These are phyloP conservation scores for Talpa occidentalis DNA, from an alignment of 2,113 vertebrate species.

Conservation along the genomic window DNA sequence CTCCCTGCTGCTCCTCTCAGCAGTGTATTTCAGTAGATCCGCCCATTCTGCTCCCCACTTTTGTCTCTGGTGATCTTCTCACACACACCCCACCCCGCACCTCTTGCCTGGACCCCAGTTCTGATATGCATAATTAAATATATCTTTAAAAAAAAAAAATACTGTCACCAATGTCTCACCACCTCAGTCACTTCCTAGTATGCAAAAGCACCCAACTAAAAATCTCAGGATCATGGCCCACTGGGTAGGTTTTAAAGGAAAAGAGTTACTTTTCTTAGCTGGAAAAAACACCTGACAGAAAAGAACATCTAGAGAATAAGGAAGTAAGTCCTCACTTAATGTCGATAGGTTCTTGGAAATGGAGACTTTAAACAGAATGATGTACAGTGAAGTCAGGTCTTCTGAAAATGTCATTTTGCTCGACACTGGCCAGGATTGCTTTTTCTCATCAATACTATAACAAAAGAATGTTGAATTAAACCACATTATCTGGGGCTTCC, in stretches of 20 bases:
- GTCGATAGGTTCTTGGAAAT: background rate
- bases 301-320: background rate
- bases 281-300: background rate
- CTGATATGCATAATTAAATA: no score
- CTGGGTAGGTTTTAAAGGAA: background rate
- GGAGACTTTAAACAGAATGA: background rate
- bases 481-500: no score
- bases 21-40: no score
- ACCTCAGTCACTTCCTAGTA: background rate
- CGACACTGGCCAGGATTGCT: background rate
- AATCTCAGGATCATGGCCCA: background rate
- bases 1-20: no score
- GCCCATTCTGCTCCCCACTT: no score
- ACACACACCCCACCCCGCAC: no score
- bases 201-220: slow-evolving; percentile 18
- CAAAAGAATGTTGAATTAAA: no score
- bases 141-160: no score
- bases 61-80: no score
- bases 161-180: background rate
- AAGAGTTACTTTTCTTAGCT: background rate
- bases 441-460: background rate
- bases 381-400: background rate
- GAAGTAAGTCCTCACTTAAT: background rate
- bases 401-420: background rate
- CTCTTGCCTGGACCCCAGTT: no score